phyloP scores from a whole-genome alignment of 2,888 invertebrate species.

The Cylloceria caligata region DNA sequence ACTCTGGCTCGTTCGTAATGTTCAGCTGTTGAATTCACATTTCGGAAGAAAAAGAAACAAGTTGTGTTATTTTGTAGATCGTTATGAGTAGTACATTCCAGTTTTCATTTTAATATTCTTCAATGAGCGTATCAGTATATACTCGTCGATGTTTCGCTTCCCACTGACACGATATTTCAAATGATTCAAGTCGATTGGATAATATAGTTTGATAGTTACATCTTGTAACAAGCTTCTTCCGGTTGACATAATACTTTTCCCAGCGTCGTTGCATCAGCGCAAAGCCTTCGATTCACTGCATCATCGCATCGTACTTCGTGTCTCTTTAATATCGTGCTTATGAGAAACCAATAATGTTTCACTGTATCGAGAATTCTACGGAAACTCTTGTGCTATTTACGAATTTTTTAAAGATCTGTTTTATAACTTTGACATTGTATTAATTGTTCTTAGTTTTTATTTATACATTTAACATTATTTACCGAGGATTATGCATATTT shows the following conservation, averaged over 20 bases:
- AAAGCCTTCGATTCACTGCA: background rate
- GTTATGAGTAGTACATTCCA: too few relatives aligned
- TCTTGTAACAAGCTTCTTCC: conserved; percentile 4
- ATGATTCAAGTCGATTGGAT: background rate
- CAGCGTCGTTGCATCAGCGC: background rate
- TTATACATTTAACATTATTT: too few relatives aligned
- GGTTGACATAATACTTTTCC: background rate
- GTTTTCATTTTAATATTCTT: background rate
- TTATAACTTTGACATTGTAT: too few relatives aligned
- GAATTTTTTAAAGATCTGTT: too few relatives aligned
- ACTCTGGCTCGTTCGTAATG: conserved; percentile 46
- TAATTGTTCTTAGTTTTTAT: too few relatives aligned
- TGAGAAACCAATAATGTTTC: too few relatives aligned
- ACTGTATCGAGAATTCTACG: too few relatives aligned
- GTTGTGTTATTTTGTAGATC: background rate
- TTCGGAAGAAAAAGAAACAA: background rate
- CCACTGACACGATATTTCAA: background rate
- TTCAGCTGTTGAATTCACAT: conserved; percentile 51
- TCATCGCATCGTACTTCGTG: too few relatives aligned
- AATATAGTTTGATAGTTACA: background rate
- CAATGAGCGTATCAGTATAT: background rate
- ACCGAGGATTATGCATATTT: too few relatives aligned
- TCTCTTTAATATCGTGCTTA: too few relatives aligned
- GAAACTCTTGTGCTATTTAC: too few relatives aligned
- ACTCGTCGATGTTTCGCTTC: background rate